Evolutionary conservation across 2,113 vertebrate species (phyloP), one percentile per base, ranked within the genome.

Genomic region (Clinocottus analis): DNA sequence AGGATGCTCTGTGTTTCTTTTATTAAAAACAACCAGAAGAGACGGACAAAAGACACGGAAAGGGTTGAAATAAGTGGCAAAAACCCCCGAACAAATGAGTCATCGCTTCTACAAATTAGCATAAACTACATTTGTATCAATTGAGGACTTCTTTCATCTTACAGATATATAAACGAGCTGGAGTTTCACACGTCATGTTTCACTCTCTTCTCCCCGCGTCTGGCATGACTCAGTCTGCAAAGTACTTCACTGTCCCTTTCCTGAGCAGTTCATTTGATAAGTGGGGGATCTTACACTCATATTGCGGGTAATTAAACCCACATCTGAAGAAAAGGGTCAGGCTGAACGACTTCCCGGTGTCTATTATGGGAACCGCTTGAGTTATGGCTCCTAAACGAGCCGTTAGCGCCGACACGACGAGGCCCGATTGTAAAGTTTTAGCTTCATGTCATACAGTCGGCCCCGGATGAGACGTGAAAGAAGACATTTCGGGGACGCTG

Each of bases 181-280:
- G 4, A 43, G 19, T 23, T 31, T 41, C 39, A 41, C 69, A 60
- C 17, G 0, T 67, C 21, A 13, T 49, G 55, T 39, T 79, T 27
- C 17, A 62, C 41, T 51, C 8, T 75, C 58, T 41, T 35, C 77
- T 27, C 6, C 90, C 87, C 87, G 82, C 83, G 87, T 87, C 89
- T 87, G 72, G 49, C 64, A 65, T 4, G 59, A 72, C 80, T 81
- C 75, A 62, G 76, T 80, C 78, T 19, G 4, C 63, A 29, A 77
- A 92, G 79, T 65, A 87, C 84, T 82, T 85, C 43, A 69, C 77
- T 67, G 88, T 88, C 87, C 71, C 61, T 91, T 85, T 85, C 84
- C 85, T 73, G 82, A 90, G 90, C 87, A 71, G 82, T 91, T 93
- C 85, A 92, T 92, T 91, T 93, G 88, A 93, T 93, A 91, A 91